Base-by-base conservation (phyloP, 1,140 invertebrate genomes). In the Brachionus plicatilis region DNA sequence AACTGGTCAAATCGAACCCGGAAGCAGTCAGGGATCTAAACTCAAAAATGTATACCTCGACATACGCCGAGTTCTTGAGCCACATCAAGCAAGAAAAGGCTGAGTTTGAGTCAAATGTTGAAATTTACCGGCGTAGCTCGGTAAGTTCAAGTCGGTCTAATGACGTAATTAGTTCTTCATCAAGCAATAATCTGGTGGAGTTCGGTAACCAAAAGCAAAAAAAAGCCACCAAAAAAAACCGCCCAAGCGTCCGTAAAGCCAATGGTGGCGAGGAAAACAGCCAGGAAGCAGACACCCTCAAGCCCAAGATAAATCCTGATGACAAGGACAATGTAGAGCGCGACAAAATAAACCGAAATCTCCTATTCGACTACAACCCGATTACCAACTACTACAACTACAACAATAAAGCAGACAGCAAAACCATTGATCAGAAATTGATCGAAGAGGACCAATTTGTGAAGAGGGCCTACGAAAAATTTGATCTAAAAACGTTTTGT, bases 391-490 rank as follows among this genome's bases (percentile, higher is more conserved):
- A 82, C 27, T 82, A 65, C 33, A 65, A 43, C 14, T 82, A 65
- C 41, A 82, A 82, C 27, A 41, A 43, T 27, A 60, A 41, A 60
- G 29, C 53, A 37, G 65, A 82, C 41, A 11, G 33, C 6, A 82
- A 82, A 65, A 82, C n/a, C 0, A 82, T 82, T 12, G 79, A 82
- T 47, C 53, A 82, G n/a, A 60, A 68, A n/a, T 29, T 82, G 12
- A 43, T 60, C 41, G 79, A 82, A 37, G 79, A 65, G 20, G 65
- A 82, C 8, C 47, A 82, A 0, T 82, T 60, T 60, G 53, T 68
- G 0, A 45, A 60, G 24, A 45, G 20, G 11, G 79, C 79, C 9
- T 65, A 65, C 20, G 27, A 60, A 60, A 82, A 68, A 65, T 68
- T 45, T 41, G 65, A 82, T 65, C 6, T 82, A 24, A 41, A 41